A percentile compares a stretch with the other conserved stretches of the same genome.
Evolutionary conservation across 2,888 invertebrate species (phyloP).

Genomic region (Zygothrica quintamaculata): DNA sequence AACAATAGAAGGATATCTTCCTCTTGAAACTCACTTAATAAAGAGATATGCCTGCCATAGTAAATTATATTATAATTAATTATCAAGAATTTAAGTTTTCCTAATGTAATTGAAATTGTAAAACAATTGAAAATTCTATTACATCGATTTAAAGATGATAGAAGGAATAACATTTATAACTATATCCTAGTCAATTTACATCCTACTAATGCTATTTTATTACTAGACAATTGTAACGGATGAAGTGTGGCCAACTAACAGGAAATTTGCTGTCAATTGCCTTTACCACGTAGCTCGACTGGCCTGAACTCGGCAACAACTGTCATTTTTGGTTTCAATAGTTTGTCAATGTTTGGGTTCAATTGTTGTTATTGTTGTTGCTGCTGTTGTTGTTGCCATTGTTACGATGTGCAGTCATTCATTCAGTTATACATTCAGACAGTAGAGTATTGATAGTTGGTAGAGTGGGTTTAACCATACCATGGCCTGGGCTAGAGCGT

Average conservation of each 20-base stretch:
- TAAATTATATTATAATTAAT: no score
- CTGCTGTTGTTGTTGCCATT: slow-evolving; percentile 55
- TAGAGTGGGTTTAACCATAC: slow-evolving; percentile 35
- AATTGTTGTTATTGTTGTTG: slow-evolving; percentile 20
- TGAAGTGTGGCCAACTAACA: slow-evolving; percentile 27
- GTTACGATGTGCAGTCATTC: slow-evolving; percentile 63
- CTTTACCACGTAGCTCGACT: slow-evolving; percentile 4
- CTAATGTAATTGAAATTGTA: no score
- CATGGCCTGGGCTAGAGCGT: slow-evolving; percentile 50
- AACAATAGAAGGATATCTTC: no score
- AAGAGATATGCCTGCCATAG: no score
- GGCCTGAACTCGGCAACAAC: slow-evolving; percentile 19
- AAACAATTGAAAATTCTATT: no score
- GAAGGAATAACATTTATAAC: no score
- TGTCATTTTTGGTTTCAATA: slow-evolving; percentile 49
- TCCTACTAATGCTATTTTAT: background rate
- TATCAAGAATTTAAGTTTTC: no score
- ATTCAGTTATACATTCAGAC: slow-evolving; percentile 29
- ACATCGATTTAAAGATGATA: no score
- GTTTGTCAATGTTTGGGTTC: slow-evolving; percentile 36
- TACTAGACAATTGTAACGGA: background rate
- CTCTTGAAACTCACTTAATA: no score
- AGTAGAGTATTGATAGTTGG: slow-evolving; percentile 17
- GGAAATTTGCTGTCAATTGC: slow-evolving; percentile 46
- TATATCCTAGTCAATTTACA: background rate